Base-by-base conservation (phyloP, 2,113 vertebrate species). In the Saguinus imperator region DNA sequence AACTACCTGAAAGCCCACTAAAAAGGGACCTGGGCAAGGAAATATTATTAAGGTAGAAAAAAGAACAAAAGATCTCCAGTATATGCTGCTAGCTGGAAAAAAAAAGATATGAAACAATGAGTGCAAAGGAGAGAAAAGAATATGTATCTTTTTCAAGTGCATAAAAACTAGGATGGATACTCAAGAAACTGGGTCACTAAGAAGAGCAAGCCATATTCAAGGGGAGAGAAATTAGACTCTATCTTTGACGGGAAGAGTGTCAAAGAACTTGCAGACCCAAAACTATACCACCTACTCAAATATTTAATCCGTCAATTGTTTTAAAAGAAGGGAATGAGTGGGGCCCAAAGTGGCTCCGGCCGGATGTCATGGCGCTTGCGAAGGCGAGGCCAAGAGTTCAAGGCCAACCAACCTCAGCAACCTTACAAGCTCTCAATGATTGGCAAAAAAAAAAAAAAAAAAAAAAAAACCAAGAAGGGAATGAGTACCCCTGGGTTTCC, bases 41-140 rank as follows among this genome's bases (percentile, higher is more conserved):
- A 94, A 84, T 87, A 83, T 32, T 89, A 87, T 91, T 92, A 76
- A 84, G 35, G 70, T 79, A 10, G 77, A 66, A 87, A 94, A 82
- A 94, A 85, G 27, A 97, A 87, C 32, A 29, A 89, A 80, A 57
- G 20, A 45, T 12, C 21, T 92, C 64, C 43, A 87, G 45, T 27
- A 40, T 13, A 23, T 84, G 50, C 12, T 58, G 27, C 70, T 29
- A 48, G 4, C 11, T 66, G 58, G 1, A 14, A n/a, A 52, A 18
- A 92, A 52, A 11, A 21, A 72, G 77, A 20, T n/a, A 55, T 55
- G 32, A 52, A 82, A 58, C 23, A 76, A 77, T 5, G 73, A 25
- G 25, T 58, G 50, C 89, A 93, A 66, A 68, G 5, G 5, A 84
- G 1, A 29, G 3, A 3, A 50, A 85, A 48, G 4, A 37, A 58